These are phyloP conservation scores for Thumatha senex DNA, from an alignment of 2,888 invertebrate genomes.

Conservation along the genomic window DNA sequence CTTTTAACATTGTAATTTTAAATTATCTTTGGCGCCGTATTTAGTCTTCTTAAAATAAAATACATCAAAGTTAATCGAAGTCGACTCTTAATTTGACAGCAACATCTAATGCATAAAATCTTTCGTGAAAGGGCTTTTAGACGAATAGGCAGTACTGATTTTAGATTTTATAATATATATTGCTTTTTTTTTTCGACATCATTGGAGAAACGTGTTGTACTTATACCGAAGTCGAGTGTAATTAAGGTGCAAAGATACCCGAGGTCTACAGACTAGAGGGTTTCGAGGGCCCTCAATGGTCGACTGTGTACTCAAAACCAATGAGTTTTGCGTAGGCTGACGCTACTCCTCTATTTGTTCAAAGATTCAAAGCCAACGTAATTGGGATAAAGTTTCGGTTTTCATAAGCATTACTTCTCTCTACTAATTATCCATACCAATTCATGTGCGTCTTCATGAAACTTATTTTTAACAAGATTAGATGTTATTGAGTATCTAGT, in stretches of 20 bases:
- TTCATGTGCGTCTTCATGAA: conserved; percentile 22
- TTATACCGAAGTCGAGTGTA: conserved; percentile 68
- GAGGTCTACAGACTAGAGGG: conserved; percentile 70
- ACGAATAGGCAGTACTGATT: conserved; percentile 54
- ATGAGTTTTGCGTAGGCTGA: conserved; percentile 74
- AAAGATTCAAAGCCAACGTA: conserved; percentile 74
- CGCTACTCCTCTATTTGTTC: conserved; percentile 65
- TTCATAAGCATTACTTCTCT: conserved; percentile 29
- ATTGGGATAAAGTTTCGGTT: conserved; percentile 60
- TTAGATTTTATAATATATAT: conserved; percentile 54
- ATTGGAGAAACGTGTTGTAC: conserved; percentile 72
- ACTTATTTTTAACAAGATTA: conserved; percentile 21
- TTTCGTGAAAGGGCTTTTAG: conserved; percentile 50
- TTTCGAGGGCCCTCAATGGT: conserved; percentile 68
- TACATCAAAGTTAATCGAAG: conserved; percentile 55
- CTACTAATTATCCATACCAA: conserved; percentile 6
- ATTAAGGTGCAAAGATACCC: conserved; percentile 83
- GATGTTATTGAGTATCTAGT: conserved; percentile 15
- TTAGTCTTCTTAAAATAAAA: conserved; percentile 40
- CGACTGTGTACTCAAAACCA: conserved; percentile 70
- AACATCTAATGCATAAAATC: conserved; percentile 56
- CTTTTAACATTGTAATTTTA: conserved; percentile 35
- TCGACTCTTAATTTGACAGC: conserved; percentile 47
- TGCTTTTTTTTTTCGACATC: conserved; percentile 56
- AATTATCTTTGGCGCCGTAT: conserved; percentile 25